A percentile compares a stretch with the other conserved stretches of the same genome.
Conservation (phyloP, 2,113 vertebrate species). For the Meles meles region DNA sequence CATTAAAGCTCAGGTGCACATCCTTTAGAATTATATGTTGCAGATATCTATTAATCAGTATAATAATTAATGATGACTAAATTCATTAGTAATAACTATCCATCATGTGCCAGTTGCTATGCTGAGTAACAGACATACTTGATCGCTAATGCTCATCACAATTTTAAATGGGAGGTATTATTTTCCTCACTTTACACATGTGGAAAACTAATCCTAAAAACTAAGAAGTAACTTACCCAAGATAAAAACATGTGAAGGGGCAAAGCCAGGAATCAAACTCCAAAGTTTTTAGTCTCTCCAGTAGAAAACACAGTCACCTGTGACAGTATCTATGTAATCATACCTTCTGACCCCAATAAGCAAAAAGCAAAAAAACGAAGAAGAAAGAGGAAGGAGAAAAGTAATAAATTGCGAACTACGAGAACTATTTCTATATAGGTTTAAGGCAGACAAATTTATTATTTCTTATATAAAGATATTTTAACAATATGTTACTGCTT, state of each 20-base stretch:
- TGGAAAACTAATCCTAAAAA: not conserved
- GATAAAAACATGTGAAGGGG: not conserved
- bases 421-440: not conserved
- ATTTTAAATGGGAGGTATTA: not conserved
- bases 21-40: not conserved
- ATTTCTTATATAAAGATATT: conserved; percentile 1
- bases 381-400: not conserved
- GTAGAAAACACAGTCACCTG: not conserved
- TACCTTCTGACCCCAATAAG: not conserved
- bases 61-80: not conserved
- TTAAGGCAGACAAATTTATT: not conserved
- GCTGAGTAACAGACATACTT: not conserved
- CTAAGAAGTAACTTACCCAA: not conserved
- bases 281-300: not conserved
- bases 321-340: not conserved
- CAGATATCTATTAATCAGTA: not conserved
- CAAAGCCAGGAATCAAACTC: not conserved
- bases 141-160: not conserved
- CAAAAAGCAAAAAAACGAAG: not conserved
- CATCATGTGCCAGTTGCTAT: not conserved
- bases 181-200: not conserved
- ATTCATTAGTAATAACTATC: not conserved
- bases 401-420: not conserved
- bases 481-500: not conserved
- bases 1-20: not conserved